Evolutionary conservation across 2,797 vertebrate species (phyloP), one percentile per base, ranked within the genome.

Genomic region (Bradypus variegatus): DNA sequence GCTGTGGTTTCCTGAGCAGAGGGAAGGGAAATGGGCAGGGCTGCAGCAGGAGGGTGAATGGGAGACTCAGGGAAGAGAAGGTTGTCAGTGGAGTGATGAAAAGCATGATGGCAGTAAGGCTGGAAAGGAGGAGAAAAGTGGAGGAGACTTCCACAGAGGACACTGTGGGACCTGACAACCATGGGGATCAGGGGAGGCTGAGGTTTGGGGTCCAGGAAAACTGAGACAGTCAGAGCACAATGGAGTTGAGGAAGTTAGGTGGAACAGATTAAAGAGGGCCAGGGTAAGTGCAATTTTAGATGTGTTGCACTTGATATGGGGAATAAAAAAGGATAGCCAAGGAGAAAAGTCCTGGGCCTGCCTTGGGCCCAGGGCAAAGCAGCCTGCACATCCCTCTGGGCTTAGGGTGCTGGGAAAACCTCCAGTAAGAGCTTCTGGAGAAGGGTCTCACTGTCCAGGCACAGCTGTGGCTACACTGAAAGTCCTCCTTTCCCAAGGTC

Each of bases 31-130:
- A 2, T 15, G 1, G 60, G 23, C 18, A 25, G 78, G 72, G 29
- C 23, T 31, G 50, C 2, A 29, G 41, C 10, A 10, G 80, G 41
- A 69, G 81, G 38, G 58, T 13, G 50, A 41, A 36, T 50, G 11
- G 60, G 13, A n/a, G 58, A 64, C 50, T 58, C 48, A 29, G 31
- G 13, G 38, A 45, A 75, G 79, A 41, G 29, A n/a, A 1, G 2
- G 1, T 41, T 27, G 0, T 16, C 70, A 64, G 33, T 48, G 14
- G 9, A 13, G 1, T 0, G 53, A n/a, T 33, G 55, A 67, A 2
- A 25, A 41, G 53, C 13, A 14, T 2, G 60, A 21, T 53, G 73
- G 31, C 83, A 1, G 45, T 1, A 12, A 62, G 33, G 8, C 62
- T 23, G 36, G 77, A 33, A 29, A 45, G 48, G 14, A 14, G 8